These are phyloP conservation scores for Bilobella aurantiaca DNA, from an alignment of 1,140 invertebrate genomes.

Conservation along the genomic window DNA sequence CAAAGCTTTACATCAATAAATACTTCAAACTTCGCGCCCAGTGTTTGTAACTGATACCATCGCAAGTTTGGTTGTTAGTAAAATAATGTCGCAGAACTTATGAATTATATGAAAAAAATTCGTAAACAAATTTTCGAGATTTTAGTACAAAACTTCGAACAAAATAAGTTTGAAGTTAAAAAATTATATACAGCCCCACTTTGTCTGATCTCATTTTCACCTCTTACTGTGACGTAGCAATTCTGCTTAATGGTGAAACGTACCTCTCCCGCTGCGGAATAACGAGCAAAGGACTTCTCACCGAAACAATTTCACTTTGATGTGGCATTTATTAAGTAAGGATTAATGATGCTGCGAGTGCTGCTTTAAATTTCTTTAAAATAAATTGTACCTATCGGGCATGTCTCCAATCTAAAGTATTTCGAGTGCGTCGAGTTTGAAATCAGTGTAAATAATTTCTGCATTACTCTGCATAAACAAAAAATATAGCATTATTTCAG, in stretches of 20 bases:
- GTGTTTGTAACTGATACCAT: too few relatives aligned
- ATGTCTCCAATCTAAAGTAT: conserved; percentile 6
- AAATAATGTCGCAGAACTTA: too few relatives aligned
- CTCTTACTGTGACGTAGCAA: too few relatives aligned
- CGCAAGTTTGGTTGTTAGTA: too few relatives aligned
- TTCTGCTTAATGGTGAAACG: conserved; percentile 53
- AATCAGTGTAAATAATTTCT: conserved; percentile 61
- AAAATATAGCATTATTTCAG: not conserved
- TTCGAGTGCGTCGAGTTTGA: conserved; percentile 44
- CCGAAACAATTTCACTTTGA: conserved; percentile 64
- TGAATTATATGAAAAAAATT: too few relatives aligned
- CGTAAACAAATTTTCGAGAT: too few relatives aligned
- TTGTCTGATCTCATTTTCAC: too few relatives aligned
- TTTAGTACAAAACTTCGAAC: too few relatives aligned
- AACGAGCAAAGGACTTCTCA: conserved; percentile 64
- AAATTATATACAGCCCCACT: too few relatives aligned
- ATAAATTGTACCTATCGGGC: conserved; percentile 29
- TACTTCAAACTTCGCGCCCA: too few relatives aligned
- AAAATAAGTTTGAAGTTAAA: too few relatives aligned
- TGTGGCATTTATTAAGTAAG: conserved; percentile 41
- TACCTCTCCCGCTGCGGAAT: conserved; percentile 68
- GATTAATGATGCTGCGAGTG: conserved; percentile 15
- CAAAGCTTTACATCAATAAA: too few relatives aligned
- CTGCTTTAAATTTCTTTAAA: conserved; percentile 7
- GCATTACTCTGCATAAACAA: conserved; percentile 39